Conservation (phyloP, 2,888 invertebrate species). For the Mantis religiosa region DNA sequence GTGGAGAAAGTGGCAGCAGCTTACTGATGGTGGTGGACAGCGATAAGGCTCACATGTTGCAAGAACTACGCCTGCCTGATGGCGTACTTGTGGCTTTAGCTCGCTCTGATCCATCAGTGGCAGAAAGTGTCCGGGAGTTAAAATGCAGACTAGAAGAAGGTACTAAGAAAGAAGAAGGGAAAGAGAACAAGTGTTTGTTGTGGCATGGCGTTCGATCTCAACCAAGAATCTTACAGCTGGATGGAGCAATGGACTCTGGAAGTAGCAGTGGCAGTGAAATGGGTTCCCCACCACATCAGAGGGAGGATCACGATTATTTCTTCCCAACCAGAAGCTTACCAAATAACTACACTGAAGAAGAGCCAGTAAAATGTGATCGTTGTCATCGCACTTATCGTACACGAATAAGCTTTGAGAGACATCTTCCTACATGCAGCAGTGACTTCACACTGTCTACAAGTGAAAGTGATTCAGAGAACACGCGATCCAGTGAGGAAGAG, state of each 20-base stretch:
- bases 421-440: constrained; percentile 61
- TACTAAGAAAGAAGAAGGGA: constrained; percentile 39
- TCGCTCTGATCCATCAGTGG: constrained; percentile 34
- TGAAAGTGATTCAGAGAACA: constrained; percentile 73
- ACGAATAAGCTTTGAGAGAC: constrained; percentile 74
- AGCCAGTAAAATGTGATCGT: constrained; percentile 79
- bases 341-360: constrained; percentile 48
- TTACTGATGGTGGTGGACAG: constrained; percentile 1
- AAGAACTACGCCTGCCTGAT: constrained; percentile 47
- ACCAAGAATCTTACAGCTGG: constrained; percentile 59
- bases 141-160: constrained; percentile 37
- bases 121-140: constrained; percentile 39
- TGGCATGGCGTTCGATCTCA: constrained; percentile 44
- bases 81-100: constrained; percentile 46
- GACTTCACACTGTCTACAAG: constrained; percentile 71
- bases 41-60: constrained; percentile 30
- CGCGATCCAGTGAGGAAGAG: constrained; percentile 29
- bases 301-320: constrained; percentile 38
- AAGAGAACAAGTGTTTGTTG: constrained; percentile 44
- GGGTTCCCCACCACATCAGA: constrained; percentile 44
- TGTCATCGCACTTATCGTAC: constrained; percentile 85
- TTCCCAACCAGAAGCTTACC: constrained; percentile 48
- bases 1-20: constrained; percentile 9
- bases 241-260: constrained; percentile 65
- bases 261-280: constrained; percentile 49